Percentiles rank a stretch among this genome's conserved stretches.
Conservation (phyloP, 2,113 vertebrate species). For the Albula goreensis region DNA sequence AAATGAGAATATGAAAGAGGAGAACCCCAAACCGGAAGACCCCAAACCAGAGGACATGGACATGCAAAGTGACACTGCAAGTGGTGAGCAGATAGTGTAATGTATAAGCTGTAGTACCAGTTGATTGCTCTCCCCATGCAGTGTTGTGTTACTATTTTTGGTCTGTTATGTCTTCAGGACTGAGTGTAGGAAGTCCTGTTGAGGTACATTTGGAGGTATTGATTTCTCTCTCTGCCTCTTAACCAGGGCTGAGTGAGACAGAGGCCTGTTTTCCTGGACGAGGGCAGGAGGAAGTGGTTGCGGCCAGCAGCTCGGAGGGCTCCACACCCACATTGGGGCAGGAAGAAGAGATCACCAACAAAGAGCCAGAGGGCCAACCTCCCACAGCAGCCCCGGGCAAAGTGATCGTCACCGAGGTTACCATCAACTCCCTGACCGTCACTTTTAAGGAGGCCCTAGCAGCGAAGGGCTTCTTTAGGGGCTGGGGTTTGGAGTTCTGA, state of each 20-base stretch:
- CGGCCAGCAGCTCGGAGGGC: constrained; percentile 39
- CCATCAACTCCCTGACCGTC: constrained; percentile 94
- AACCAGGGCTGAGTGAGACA: constrained; percentile 47
- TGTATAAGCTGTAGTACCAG: constrained; percentile 17
- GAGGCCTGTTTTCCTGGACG: constrained; percentile 45
- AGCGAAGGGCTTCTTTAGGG: constrained; percentile 92
- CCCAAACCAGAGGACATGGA: constrained; percentile 14
- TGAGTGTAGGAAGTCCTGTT: neutral
- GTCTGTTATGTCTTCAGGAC: neutral
- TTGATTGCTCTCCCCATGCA: too few species aligned
- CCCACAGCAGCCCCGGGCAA: constrained; percentile 67
- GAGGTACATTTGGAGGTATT: neutral
- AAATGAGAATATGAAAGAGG: constrained; percentile 8
- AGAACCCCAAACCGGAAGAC: neutral
- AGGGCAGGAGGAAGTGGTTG: constrained; percentile 16
- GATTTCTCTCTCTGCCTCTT: neutral
- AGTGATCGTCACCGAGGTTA: constrained; percentile 95
- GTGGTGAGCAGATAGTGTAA: constrained; percentile 52
- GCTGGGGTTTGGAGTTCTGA: constrained; percentile 63
- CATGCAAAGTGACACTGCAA: constrained; percentile 39
- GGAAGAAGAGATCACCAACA: constrained; percentile 89
- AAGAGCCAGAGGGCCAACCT: constrained; percentile 63
- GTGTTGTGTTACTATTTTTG: too few species aligned
- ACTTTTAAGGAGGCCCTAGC: constrained; percentile 91
- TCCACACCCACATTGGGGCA: constrained; percentile 62